A percentile compares a stretch with the other conserved stretches of the same genome.
phyloP scores from a whole-genome alignment of 1,140 invertebrate species.

The Zelostemma sp. region DNA sequence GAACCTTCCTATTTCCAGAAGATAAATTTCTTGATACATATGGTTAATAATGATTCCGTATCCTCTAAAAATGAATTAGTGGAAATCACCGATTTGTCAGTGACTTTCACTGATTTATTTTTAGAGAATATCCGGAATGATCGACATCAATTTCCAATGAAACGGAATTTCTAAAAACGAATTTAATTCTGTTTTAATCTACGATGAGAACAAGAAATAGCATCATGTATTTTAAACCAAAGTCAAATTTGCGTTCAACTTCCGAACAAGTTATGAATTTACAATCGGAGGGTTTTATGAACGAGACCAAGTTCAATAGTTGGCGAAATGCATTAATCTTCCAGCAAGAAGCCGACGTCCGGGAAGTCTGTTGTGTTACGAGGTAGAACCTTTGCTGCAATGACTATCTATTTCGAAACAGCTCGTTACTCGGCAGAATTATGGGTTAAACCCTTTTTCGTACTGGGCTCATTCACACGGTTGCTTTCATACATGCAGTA shows the following conservation, averaged over 20 bases:
- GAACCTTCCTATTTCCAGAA: not conserved
- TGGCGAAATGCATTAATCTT: slow-evolving; percentile 52
- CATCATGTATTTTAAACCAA: not conserved
- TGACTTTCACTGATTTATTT: too few species aligned
- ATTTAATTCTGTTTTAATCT: not conserved
- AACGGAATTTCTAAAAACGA: not conserved
- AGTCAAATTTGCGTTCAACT: not conserved
- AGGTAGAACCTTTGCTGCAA: slow-evolving; percentile 50
- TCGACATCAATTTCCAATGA: not conserved
- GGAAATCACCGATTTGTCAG: too few species aligned
- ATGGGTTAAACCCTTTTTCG: slow-evolving; percentile 15
- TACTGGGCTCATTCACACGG: slow-evolving; percentile 32
- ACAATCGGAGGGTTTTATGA: not conserved
- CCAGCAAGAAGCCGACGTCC: slow-evolving; percentile 26
- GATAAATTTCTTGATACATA: not conserved
- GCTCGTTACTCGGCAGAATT: slow-evolving; percentile 22
- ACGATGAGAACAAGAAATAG: not conserved
- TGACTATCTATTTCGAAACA: slow-evolving; percentile 36
- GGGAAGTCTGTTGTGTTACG: slow-evolving; percentile 39
- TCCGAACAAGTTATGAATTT: not conserved
- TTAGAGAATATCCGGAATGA: too few species aligned
- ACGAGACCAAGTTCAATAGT: not conserved
- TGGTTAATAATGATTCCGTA: too few species aligned
- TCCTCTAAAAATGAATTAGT: too few species aligned
- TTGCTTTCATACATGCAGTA: slow-evolving; percentile 16